These are phyloP conservation scores for Andrena dorsata DNA, from an alignment of 2,888 invertebrate species.

Conservation along the genomic window DNA sequence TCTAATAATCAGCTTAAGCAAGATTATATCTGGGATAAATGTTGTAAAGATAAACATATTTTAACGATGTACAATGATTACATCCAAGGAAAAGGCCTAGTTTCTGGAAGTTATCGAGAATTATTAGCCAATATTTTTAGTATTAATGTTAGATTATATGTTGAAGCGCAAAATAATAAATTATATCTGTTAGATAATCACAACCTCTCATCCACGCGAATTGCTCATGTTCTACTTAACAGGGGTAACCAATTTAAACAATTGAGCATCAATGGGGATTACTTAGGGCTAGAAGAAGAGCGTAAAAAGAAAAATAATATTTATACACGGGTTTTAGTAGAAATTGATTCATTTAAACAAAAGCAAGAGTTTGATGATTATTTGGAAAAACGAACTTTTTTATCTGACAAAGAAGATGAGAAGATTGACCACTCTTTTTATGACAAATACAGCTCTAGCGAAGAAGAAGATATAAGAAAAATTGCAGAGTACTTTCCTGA, in stretches of 20 bases:
- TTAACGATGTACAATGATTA: neutral
- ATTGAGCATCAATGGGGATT: slow-evolving; percentile 2
- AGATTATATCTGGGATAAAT: neutral
- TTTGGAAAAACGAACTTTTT: slow-evolving; percentile 1
- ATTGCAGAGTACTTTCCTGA: slow-evolving; percentile 12
- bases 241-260: neutral
- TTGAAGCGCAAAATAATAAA: neutral
- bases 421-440: neutral
- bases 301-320: slow-evolving; percentile 16
- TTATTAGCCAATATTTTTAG: neutral
- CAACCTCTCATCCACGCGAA: neutral
- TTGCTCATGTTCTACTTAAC: neutral
- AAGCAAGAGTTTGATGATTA: slow-evolving; percentile 20
- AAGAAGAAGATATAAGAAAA: slow-evolving; percentile 14
- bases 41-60: slow-evolving; percentile 5
- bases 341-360: slow-evolving; percentile 8
- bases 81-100: neutral
- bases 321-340: slow-evolving; percentile 5
- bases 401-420: slow-evolving; percentile 4
- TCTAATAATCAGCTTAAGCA: too few species aligned
- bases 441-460: neutral
- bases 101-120: slow-evolving; percentile 11
- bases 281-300: slow-evolving; percentile 5
- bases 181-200: slow-evolving; percentile 5
- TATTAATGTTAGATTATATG: slow-evolving; percentile 22